Evolutionary conservation across 1,140 invertebrate species (phyloP).

Genomic region (Drosophila fuyamai): DNA sequence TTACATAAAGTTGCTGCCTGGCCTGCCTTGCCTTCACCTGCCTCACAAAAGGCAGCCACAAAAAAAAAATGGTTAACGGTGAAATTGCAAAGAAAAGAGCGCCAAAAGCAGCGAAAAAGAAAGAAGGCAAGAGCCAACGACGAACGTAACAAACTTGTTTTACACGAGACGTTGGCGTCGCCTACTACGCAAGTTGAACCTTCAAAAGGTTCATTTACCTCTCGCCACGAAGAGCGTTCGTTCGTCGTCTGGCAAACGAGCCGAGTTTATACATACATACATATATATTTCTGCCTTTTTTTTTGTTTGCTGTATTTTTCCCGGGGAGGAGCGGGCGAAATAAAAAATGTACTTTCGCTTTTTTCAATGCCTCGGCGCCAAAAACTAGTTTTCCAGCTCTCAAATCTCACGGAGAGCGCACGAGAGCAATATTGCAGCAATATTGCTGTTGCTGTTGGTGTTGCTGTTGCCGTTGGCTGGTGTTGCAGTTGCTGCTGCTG

Average conservation of each 20-base stretch:
- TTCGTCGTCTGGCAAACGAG: conserved; percentile 38
- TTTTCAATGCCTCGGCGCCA: conserved; percentile 84
- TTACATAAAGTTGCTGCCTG: conserved; percentile 70
- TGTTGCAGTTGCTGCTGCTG: conserved; percentile 4
- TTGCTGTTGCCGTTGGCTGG: conserved; percentile 44
- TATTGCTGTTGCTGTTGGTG: conserved; percentile 10
- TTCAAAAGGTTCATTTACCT: conserved; percentile 85
- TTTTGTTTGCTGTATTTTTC: neutral
- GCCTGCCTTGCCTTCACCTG: conserved; percentile 60
- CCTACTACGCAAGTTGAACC: conserved; percentile 83
- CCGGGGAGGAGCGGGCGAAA: conserved; percentile 33
- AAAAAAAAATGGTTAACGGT: conserved; percentile 68
- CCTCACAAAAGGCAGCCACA: conserved; percentile 31
- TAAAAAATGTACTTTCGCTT: conserved; percentile 84
- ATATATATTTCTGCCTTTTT: neutral
- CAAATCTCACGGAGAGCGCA: conserved; percentile 9
- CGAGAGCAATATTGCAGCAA: conserved; percentile 8
- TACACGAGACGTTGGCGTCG: conserved; percentile 56
- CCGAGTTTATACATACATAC: neutral
- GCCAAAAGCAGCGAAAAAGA: conserved; percentile 43
- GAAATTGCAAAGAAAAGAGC: conserved; percentile 79
- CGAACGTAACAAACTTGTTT: conserved; percentile 82
- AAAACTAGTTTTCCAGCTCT: conserved; percentile 78
- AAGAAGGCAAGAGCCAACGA: conserved; percentile 14
- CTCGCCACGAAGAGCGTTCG: conserved; percentile 38